Evolutionary conservation across 2,113 vertebrate species (phyloP).

Genomic region (Coregonus clupeaformis): DNA sequence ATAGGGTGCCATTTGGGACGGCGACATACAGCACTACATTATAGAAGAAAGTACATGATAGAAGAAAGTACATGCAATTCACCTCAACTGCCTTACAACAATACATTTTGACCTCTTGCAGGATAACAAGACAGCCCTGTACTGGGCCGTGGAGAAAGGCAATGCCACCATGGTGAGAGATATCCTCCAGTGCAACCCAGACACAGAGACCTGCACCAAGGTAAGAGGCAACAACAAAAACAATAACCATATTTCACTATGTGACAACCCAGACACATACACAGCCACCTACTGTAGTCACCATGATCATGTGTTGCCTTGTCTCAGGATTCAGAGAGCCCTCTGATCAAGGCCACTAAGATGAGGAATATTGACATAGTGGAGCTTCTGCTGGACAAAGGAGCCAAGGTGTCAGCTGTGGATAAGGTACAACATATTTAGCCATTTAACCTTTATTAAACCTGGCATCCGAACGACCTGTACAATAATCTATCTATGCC

Average conservation of each 20-base stretch:
- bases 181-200: constrained; percentile 95
- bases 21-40: no score
- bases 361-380: constrained; percentile 97
- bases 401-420: constrained; percentile 92
- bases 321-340: constrained; percentile 89
- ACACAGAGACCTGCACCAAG: constrained; percentile 96
- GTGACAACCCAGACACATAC: no score
- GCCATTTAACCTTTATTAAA: no score
- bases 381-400: constrained; percentile 95
- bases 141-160: constrained; percentile 98
- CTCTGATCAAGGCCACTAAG: constrained; percentile 96
- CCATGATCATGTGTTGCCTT: neutral
- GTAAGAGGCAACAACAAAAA: constrained; percentile 60
- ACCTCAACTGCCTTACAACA: neutral
- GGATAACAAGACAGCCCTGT: constrained; percentile 96
- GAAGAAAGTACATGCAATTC: no score
- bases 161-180: constrained; percentile 97
- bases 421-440: constrained; percentile 81
- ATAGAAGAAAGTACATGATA: no score
- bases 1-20: no score
- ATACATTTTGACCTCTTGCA: constrained; percentile 47
- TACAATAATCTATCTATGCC: no score
- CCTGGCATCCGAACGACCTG: no score
- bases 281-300: neutral
- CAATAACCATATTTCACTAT: no score